Evolutionary conservation across 1,140 invertebrate species (phyloP).

Genomic region (Drosophila pseudoananassae): DNA sequence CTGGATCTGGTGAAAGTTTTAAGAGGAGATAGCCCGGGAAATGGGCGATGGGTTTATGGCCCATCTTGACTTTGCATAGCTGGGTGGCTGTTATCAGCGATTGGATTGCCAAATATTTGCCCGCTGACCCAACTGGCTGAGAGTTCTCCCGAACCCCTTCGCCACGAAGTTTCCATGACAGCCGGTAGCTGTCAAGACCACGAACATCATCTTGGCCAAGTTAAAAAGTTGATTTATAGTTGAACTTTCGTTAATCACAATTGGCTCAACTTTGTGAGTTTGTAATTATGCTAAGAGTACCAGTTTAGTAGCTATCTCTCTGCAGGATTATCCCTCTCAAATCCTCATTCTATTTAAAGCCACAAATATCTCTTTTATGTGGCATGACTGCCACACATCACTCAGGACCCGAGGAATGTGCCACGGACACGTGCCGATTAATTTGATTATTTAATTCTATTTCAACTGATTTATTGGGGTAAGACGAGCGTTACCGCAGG

Average conservation of each 20-base stretch:
- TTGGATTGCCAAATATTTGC: conserved; percentile 50
- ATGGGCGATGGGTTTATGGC: conserved; percentile 46
- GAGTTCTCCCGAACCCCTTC: neutral
- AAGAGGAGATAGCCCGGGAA: conserved; percentile 10
- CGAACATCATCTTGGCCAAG: neutral
- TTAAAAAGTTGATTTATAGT: neutral
- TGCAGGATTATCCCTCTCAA: neutral
- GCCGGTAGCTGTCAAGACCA: conserved; percentile 22
- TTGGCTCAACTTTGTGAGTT: neutral
- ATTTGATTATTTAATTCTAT: conserved; percentile 48
- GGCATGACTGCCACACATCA: conserved; percentile 28
- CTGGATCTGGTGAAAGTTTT: conserved; percentile 49
- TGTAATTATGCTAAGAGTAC: neutral
- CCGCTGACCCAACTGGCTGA: conserved; percentile 6
- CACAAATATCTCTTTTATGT: neutral
- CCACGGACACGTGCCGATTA: conserved; percentile 51
- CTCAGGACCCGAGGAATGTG: conserved; percentile 45
- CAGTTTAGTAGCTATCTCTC: neutral
- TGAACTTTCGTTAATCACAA: neutral
- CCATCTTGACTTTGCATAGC: conserved; percentile 40
- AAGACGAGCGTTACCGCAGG: conserved; percentile 12
- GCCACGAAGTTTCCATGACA: conserved; percentile 15
- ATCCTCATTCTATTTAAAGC: neutral
- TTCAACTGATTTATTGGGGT: conserved; percentile 54
- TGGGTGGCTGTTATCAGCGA: conserved; percentile 50